Conservation (phyloP, 2,888 invertebrate species). For the Stratiomys singularior region DNA sequence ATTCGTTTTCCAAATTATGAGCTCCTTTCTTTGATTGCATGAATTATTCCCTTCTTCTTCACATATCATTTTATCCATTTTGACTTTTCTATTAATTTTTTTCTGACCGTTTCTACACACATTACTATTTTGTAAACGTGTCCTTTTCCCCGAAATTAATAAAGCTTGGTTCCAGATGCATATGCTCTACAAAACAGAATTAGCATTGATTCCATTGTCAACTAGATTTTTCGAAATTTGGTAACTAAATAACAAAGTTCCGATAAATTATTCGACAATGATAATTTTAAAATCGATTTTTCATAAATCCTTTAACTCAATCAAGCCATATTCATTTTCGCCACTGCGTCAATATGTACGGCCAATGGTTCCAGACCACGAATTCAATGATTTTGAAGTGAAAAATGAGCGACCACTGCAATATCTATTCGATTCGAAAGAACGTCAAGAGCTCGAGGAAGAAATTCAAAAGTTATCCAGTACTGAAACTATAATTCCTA, state of each 20-base stretch:
- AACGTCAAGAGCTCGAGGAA: conserved; percentile 76
- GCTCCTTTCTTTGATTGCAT: too few relatives aligned
- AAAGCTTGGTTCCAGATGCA: too few relatives aligned
- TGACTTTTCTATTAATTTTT: too few relatives aligned
- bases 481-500: conserved; percentile 74
- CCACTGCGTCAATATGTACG: not conserved
- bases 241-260: not conserved
- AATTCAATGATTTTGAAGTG: conserved; percentile 12
- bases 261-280: not conserved
- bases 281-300: not conserved
- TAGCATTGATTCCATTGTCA: too few relatives aligned
- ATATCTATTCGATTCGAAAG: conserved; percentile 83
- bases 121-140: too few relatives aligned
- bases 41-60: too few relatives aligned
- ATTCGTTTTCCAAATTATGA: too few relatives aligned
- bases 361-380: not conserved
- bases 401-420: conserved; percentile 80
- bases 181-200: too few relatives aligned
- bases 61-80: too few relatives aligned
- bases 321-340: not conserved
- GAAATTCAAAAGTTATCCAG: conserved; percentile 70
- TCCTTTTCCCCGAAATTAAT: too few relatives aligned
- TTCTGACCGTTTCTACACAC: too few relatives aligned
- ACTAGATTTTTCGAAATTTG: too few relatives aligned
- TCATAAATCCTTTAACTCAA: not conserved